phyloP scores from a whole-genome alignment of 2,797 vertebrate species.

The Melanotaenia nigrans region DNA sequence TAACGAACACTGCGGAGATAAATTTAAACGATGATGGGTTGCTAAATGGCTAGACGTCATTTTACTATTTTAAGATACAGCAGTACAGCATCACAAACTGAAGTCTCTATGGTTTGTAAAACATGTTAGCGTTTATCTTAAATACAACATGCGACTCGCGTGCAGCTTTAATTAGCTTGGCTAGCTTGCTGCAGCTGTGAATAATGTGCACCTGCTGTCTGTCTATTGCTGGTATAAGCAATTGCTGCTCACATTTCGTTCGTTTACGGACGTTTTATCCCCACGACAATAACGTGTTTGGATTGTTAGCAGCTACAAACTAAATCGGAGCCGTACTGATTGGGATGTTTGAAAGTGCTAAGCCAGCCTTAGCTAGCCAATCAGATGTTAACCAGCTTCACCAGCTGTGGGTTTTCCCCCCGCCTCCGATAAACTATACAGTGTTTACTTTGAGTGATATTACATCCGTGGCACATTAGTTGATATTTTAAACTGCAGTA shows the following conservation, averaged over 20 bases:
- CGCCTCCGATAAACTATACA: background rate
- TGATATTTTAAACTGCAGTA: background rate
- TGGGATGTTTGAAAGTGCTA: background rate
- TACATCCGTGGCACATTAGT: background rate
- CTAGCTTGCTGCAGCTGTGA: constrained; percentile 31
- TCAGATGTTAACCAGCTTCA: constrained; percentile 22
- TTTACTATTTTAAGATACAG: constrained; percentile 27
- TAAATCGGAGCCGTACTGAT: background rate
- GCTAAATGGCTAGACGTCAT: constrained; percentile 51
- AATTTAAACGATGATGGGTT: constrained; percentile 31
- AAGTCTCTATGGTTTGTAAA: constrained; percentile 1
- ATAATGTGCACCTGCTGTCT: constrained; percentile 65
- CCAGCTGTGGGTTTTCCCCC: constrained; percentile 23
- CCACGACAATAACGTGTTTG: background rate
- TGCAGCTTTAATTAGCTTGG: constrained; percentile 24
- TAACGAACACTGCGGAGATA: constrained; percentile 64
- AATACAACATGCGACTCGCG: constrained; percentile 1
- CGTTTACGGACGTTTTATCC: constrained; percentile 21
- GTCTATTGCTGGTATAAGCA: constrained; percentile 15
- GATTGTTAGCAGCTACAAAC: background rate
- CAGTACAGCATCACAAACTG: background rate
- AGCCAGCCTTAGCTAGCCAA: constrained; percentile 13
- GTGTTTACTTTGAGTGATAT: background rate
- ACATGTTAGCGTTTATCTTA: background rate
- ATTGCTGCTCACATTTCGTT: constrained; percentile 36